Conservation (phyloP, 2,888 invertebrate species). For the Melikaiella ostensackeni region DNA sequence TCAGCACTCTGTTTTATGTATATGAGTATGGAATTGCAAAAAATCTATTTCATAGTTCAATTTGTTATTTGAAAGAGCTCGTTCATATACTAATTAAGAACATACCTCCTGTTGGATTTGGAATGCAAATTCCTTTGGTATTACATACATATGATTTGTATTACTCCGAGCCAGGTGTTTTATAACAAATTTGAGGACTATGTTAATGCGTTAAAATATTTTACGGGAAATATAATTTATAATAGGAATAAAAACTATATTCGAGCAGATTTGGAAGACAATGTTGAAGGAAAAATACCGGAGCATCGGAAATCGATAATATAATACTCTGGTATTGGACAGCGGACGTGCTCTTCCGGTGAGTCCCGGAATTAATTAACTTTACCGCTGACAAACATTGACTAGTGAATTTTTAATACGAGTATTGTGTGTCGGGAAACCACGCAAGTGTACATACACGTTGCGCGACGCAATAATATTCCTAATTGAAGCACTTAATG, state of each 20-base stretch:
- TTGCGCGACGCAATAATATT: conserved; percentile 57
- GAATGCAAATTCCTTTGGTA: too few relatives aligned
- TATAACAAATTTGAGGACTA: too few relatives aligned
- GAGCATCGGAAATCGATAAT: background rate
- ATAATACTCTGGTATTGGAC: background rate
- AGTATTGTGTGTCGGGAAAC: conserved; percentile 45
- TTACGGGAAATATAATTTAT: too few relatives aligned
- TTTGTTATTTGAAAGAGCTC: too few relatives aligned
- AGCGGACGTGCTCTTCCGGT: conserved; percentile 3
- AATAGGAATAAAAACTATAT: background rate
- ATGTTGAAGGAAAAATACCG: background rate
- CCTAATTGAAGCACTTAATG: conserved; percentile 74
- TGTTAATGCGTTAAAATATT: background rate
- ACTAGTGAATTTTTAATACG: conserved; percentile 13
- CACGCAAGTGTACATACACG: conserved; percentile 49
- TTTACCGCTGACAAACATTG: conserved; percentile 10
- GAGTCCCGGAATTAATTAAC: conserved; percentile 5
- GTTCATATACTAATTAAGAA: too few relatives aligned
- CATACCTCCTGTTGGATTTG: too few relatives aligned
- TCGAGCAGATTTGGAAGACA: background rate
- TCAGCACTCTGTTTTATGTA: too few relatives aligned
- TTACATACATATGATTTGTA: too few relatives aligned
- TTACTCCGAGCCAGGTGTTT: too few relatives aligned
- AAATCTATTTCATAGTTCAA: too few relatives aligned
- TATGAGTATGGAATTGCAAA: too few relatives aligned